Base-by-base conservation (phyloP, 2,113 vertebrate species). In the Silurus meridionalis region DNA sequence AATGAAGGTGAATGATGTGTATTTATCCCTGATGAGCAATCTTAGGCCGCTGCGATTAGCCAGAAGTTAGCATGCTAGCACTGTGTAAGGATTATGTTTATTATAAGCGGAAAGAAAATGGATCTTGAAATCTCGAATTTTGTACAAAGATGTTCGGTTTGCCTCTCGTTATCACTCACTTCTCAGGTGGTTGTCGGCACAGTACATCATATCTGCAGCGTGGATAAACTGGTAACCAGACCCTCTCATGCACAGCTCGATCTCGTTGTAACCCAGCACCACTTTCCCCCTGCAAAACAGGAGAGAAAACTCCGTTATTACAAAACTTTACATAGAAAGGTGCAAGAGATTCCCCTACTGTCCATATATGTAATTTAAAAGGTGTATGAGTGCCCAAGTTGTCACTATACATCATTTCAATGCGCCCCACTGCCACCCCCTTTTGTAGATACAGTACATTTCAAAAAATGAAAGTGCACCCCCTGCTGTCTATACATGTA, bases 161-260 rank as follows among this genome's bases (percentile, higher is more conserved):
- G 66, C 21, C 28, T 25, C 63, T 4, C 23, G 48, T 13, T 13
- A 46, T 52, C 85, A 93, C 96, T 96, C 94, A 97, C 97, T 96
- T 90, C 95, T 93, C 48, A 96, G 10, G 46, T 97, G 97, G 89
- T 93, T 95, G 66, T 97, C 97, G 8, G 96, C 96, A 80, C 96
- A 97, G 83, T 97, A 92, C 84, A 97, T 94, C 96, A 97, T 97
- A 83, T 97, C 97, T 1, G 94, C 97, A 71, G 96, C 96, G 58
- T 97, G 97, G 90, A 97, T 0, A 72, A 97, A 97, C 84, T 97
- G 97, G 86, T 97, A 97, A 5, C 97, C 97, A 0, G 96, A 95
- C 77, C 96, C 96, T 89, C 93, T 92, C 82, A 94, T 89, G 64
- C 95, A 95, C 5, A 97, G 91, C 89, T 97, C 97, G 15, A 94